phyloP scores from a whole-genome alignment of 2,797 vertebrate species.

The Muscicapa comitata region DNA sequence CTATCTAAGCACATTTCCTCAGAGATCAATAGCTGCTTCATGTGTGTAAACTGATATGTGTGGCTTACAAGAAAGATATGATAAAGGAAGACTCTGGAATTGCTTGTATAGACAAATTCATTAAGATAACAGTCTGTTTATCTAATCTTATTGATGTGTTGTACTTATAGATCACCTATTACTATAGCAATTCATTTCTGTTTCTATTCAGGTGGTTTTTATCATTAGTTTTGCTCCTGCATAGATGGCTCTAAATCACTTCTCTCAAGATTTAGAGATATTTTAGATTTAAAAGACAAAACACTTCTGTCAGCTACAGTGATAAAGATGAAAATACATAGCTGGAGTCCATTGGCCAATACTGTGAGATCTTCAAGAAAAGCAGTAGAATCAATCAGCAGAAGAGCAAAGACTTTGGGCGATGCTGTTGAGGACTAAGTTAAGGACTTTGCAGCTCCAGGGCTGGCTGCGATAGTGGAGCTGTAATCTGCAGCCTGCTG shows the following conservation, averaged over 20 bases:
- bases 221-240: neutral
- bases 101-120: constrained; percentile 22
- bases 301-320: neutral
- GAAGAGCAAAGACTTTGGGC: neutral
- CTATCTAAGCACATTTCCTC: neutral
- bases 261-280: neutral
- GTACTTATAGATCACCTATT: neutral
- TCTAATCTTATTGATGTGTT: constrained; percentile 15
- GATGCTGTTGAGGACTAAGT: neutral
- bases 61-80: neutral
- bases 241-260: neutral
- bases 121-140: constrained; percentile 30
- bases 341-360: neutral
- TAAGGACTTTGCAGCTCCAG: neutral
- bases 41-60: constrained; percentile 11
- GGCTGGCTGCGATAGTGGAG: neutral
- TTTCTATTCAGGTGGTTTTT: neutral
- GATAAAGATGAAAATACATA: neutral
- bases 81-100: neutral
- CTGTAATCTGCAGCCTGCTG: neutral
- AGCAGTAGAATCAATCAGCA: neutral
- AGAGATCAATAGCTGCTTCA: constrained; percentile 30
- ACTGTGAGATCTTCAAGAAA: neutral
- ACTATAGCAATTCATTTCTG: neutral
- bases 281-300: constrained; percentile 3